These are phyloP conservation scores for Heterodera schachtii DNA, from an alignment of 1,140 invertebrate genomes.

Conservation along the genomic window DNA sequence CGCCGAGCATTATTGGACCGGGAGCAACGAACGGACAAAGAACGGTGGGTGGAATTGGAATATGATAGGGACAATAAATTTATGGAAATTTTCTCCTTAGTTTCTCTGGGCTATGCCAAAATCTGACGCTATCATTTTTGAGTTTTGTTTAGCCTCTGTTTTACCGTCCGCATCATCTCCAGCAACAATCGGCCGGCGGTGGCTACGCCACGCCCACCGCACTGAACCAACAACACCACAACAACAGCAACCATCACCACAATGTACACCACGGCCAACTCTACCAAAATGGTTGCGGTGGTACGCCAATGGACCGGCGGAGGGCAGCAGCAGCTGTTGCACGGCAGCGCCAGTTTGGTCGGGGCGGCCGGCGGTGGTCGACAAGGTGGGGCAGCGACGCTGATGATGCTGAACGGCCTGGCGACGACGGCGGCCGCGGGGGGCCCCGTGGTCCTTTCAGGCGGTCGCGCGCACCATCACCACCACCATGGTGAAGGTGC, in stretches of 20 bases:
- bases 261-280: no score
- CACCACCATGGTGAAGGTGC: no score
- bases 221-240: background rate
- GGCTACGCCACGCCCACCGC: background rate
- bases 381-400: slow-evolving; percentile 1
- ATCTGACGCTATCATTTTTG: no score
- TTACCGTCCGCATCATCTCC: background rate
- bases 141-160: no score
- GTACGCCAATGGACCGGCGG: no score
- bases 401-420: slow-evolving; percentile 1
- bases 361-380: background rate
- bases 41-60: background rate
- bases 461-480: background rate
- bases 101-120: no score
- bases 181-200: slow-evolving; percentile 2
- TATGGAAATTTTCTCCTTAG: no score
- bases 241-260: no score
- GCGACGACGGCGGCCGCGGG: background rate
- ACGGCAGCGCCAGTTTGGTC: no score
- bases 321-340: no score
- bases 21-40: slow-evolving; percentile 5
- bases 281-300: no score
- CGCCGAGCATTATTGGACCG: slow-evolving; percentile 1
- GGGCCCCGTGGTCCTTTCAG: background rate
- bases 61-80: no score